Conservation (phyloP, 2,888 invertebrate species). For the Furcula furcula region DNA sequence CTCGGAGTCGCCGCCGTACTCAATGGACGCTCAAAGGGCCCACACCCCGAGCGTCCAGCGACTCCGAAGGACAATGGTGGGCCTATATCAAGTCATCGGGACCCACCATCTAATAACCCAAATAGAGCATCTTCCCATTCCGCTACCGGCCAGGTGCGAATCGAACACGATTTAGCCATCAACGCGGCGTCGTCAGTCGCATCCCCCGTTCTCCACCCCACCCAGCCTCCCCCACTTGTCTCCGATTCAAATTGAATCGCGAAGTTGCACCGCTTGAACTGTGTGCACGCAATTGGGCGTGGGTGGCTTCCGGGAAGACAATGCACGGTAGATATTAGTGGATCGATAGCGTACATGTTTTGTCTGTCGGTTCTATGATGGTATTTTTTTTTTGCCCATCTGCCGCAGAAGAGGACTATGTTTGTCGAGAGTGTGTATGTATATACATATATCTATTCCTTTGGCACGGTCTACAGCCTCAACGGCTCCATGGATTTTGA, state of each 20-base stretch:
- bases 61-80: too few relatives aligned
- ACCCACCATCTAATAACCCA: slow-evolving; percentile 1
- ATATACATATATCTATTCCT: too few relatives aligned
- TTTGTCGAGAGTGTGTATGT: too few relatives aligned
- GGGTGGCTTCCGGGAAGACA: slow-evolving; percentile 52
- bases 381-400: slow-evolving; percentile 4
- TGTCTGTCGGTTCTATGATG: slow-evolving; percentile 7
- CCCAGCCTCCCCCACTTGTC: slow-evolving; percentile 36
- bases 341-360: slow-evolving; percentile 32
- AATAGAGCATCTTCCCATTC: slow-evolving; percentile 44
- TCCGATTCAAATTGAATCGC: slow-evolving; percentile 69
- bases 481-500: too few relatives aligned
- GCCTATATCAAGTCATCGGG: too few relatives aligned
- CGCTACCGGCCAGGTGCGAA: slow-evolving; percentile 65
- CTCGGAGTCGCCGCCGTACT: too few relatives aligned
- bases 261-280: slow-evolving; percentile 60
- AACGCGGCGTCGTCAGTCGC: slow-evolving; percentile 62
- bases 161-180: slow-evolving; percentile 80
- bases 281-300: slow-evolving; percentile 59
- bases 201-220: slow-evolving; percentile 24
- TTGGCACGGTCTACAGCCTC: too few relatives aligned
- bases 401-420: too few relatives aligned
- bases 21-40: too few relatives aligned
- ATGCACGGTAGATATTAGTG: slow-evolving; percentile 26
- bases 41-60: too few relatives aligned